A percentile compares a stretch with the other conserved stretches of the same genome.
phyloP scores from a whole-genome alignment of 2,888 invertebrate species.

The Amphipyra berbera region DNA sequence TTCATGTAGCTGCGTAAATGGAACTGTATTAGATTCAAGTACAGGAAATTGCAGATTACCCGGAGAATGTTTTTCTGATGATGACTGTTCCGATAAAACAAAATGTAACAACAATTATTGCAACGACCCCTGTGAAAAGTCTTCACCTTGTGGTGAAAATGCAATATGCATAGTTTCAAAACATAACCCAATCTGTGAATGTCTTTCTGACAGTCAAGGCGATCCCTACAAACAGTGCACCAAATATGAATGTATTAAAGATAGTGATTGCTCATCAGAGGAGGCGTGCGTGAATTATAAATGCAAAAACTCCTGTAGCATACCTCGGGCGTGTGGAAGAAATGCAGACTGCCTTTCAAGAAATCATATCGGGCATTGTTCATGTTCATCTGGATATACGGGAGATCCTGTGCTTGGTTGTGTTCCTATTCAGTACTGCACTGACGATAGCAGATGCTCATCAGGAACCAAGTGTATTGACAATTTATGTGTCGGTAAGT shows the following conservation, averaged over 20 bases:
- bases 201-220: conserved; percentile 93
- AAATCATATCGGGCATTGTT: conserved; percentile 95
- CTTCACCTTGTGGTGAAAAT: conserved; percentile 92
- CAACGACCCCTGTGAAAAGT: conserved; percentile 93
- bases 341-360: conserved; percentile 93
- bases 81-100: conserved; percentile 94
- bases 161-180: conserved; percentile 93
- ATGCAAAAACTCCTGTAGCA: conserved; percentile 95
- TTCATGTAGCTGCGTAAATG: conserved; percentile 93
- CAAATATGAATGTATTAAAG: conserved; percentile 94
- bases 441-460: conserved; percentile 94
- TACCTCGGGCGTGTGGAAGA: conserved; percentile 95
- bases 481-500: conserved; percentile 94
- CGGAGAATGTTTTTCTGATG: conserved; percentile 94
- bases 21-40: conserved; percentile 94
- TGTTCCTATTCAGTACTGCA: conserved; percentile 95
- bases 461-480: conserved; percentile 95
- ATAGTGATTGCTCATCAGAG: conserved; percentile 92
- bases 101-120: conserved; percentile 94
- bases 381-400: conserved; percentile 95
- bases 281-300: conserved; percentile 94
- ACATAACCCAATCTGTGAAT: conserved; percentile 93
- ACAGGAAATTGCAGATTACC: conserved; percentile 94
- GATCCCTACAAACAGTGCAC: conserved; percentile 93
- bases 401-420: conserved; percentile 97